Percentiles rank a stretch among this genome's conserved stretches.
Evolutionary conservation across 1,140 invertebrate species (phyloP).

Genomic region (Drosophila aff.): DNA sequence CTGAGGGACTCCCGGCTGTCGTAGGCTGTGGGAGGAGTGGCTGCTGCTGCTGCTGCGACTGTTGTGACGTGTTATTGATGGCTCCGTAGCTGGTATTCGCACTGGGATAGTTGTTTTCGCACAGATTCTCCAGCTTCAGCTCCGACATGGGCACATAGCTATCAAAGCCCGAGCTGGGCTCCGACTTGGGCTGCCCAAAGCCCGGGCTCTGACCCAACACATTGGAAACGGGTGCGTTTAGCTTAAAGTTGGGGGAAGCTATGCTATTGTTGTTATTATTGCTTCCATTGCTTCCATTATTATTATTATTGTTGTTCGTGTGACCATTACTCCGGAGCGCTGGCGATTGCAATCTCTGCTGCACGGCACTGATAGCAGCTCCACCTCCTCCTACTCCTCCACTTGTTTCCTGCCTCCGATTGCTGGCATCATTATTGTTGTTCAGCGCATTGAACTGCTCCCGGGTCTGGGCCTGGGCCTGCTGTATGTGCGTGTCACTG

Average conservation of each 20-base stretch:
- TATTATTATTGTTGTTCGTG: constrained; percentile 44
- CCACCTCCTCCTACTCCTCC: constrained; percentile 2
- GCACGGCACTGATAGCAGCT: constrained; percentile 65
- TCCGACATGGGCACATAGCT: constrained; percentile 82
- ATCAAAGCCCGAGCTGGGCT: constrained; percentile 84
- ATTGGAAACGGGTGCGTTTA: constrained; percentile 83
- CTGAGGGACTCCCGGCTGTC: constrained; percentile 76
- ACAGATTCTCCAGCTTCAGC: constrained; percentile 82
- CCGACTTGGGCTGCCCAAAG: constrained; percentile 69
- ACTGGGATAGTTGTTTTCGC: constrained; percentile 81
- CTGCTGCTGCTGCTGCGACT: constrained; percentile 29
- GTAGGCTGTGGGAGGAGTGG: constrained; percentile 38
- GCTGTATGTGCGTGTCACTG: constrained; percentile 86
- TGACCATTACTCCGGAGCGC: constrained; percentile 68
- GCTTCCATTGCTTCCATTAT: constrained; percentile 6
- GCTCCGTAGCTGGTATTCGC: constrained; percentile 68
- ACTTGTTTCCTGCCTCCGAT: constrained; percentile 28
- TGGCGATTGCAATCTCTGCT: constrained; percentile 74
- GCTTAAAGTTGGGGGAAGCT: constrained; percentile 80
- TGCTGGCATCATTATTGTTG: constrained; percentile 69
- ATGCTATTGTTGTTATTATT: constrained; percentile 72
- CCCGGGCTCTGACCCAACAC: constrained; percentile 46
- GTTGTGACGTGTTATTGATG: constrained; percentile 44
- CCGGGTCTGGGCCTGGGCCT: constrained; percentile 80
- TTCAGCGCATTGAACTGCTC: constrained; percentile 83